These are phyloP conservation scores for Volucella inflata DNA, from an alignment of 2,888 invertebrate genomes.

Conservation along the genomic window DNA sequence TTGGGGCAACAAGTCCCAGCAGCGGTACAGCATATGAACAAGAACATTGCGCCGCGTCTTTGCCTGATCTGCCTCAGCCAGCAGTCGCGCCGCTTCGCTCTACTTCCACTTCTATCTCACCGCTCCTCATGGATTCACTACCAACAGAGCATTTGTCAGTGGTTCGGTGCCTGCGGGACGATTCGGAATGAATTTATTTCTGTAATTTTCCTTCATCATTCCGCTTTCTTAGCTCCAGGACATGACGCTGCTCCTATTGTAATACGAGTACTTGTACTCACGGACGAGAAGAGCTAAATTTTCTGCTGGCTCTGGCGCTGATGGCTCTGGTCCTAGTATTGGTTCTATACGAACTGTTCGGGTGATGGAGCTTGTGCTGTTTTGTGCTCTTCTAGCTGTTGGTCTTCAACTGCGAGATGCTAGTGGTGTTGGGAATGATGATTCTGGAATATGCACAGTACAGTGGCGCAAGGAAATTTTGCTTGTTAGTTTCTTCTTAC, in stretches of 20 bases:
- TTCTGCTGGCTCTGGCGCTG: conserved; percentile 48
- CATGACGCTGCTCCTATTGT: conserved; percentile 72
- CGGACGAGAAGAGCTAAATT: conserved; percentile 63
- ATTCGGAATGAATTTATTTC: conserved; percentile 75
- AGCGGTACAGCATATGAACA: conserved; percentile 51
- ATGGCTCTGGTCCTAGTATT: conserved; percentile 21
- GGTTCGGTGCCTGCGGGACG: conserved; percentile 60
- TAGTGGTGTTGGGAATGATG: neutral
- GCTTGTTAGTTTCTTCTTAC: conserved; percentile 54
- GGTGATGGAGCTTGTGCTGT: conserved; percentile 16
- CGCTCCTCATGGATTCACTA: conserved; percentile 11
- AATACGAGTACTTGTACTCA: conserved; percentile 49
- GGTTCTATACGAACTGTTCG: neutral
- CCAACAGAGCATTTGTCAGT: conserved; percentile 66
- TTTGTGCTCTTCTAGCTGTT: conserved; percentile 26
- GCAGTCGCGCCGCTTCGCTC: conserved; percentile 25
- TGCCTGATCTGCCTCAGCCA: conserved; percentile 51
- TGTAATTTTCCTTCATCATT: conserved; percentile 76
- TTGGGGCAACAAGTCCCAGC: conserved; percentile 67
- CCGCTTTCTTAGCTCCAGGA: conserved; percentile 73
- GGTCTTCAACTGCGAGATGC: conserved; percentile 2
- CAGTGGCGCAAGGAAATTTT: conserved; percentile 66
- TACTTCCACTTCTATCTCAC: conserved; percentile 20
- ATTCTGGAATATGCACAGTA: conserved; percentile 1
- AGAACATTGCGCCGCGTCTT: conserved; percentile 40